These are phyloP conservation scores for Calonectris borealis DNA, from an alignment of 2,113 vertebrate genomes.

Conservation along the genomic window DNA sequence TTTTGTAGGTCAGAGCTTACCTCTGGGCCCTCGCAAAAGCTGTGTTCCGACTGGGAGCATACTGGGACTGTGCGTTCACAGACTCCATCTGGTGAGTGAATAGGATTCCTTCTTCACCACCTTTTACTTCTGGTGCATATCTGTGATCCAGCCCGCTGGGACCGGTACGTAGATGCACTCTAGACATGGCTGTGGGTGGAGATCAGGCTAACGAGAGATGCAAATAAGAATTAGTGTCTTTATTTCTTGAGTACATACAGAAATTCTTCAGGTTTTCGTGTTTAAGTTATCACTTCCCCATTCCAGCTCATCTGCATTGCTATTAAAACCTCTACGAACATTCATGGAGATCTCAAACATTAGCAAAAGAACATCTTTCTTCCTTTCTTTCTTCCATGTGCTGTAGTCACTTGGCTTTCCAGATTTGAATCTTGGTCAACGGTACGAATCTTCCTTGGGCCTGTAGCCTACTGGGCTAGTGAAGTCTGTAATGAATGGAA, in stretches of 20 bases:
- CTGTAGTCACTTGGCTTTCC: neutral
- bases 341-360: neutral
- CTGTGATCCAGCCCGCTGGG: neutral
- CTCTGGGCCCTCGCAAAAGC: neutral
- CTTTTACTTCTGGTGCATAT: neutral
- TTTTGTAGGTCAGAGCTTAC: neutral
- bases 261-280: neutral
- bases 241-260: neutral
- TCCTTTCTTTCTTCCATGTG: neutral
- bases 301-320: neutral
- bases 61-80: neutral
- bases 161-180: neutral
- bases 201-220: neutral
- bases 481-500: neutral
- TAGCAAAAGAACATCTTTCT: neutral
- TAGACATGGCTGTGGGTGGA: neutral
- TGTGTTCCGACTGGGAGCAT: neutral
- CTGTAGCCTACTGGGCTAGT: neutral
- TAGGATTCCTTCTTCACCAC: neutral
- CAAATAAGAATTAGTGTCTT: neutral
- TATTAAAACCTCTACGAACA: neutral
- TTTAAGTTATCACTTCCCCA: fast-evolving
- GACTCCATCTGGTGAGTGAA: neutral
- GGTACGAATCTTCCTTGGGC: neutral
- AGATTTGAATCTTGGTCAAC: neutral